Evolutionary conservation across 2,113 vertebrate species (phyloP).

Genomic region (Gopherus evgoodei): DNA sequence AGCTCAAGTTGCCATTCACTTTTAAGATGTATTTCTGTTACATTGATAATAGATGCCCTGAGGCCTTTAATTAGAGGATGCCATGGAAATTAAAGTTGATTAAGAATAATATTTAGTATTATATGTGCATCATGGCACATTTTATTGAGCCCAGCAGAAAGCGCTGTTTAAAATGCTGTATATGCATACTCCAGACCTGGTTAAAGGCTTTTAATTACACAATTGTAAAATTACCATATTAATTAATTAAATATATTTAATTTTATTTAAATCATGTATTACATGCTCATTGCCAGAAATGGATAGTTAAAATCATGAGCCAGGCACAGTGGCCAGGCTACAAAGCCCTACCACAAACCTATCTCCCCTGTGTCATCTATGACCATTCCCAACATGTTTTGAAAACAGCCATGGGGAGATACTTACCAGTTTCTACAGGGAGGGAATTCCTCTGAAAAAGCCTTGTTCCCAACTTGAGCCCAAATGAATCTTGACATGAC

Average conservation of each 20-base stretch:
- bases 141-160: neutral
- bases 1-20: neutral
- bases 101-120: neutral
- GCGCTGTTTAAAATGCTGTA: neutral
- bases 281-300: neutral
- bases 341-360: constrained; percentile 8
- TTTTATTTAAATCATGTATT: constrained; percentile 35
- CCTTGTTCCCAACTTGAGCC: neutral
- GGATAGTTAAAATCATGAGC: neutral
- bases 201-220: constrained; percentile 43
- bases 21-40: neutral
- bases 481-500: neutral
- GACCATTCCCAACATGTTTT: neutral
- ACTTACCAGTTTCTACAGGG: neutral
- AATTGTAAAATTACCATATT: neutral
- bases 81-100: neutral
- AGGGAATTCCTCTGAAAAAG: neutral
- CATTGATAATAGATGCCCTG: neutral
- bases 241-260: constrained; percentile 43
- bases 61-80: neutral
- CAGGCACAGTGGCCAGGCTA: neutral
- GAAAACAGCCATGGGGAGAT: neutral
- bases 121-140: neutral
- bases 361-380: neutral
- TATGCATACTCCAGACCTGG: neutral